These are phyloP conservation scores for Parus major DNA, from an alignment of 2,113 vertebrate genomes.

Conservation along the genomic window DNA sequence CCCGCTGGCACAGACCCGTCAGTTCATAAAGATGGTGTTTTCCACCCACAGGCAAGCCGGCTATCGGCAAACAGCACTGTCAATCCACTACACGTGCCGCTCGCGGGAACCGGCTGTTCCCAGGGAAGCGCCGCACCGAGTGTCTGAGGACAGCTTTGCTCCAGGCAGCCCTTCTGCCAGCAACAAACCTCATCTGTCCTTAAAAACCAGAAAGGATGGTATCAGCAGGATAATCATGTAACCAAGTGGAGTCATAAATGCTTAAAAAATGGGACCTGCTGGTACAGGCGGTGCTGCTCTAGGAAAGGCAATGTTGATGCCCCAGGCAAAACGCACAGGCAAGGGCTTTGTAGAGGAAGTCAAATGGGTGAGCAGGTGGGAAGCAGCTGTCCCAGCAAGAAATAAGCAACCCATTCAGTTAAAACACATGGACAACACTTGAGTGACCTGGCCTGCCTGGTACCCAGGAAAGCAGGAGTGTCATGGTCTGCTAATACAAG, in stretches of 20 bases:
- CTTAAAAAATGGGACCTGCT: background rate
- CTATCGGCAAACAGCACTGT: background rate
- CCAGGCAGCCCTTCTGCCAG: background rate
- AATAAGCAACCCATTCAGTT: background rate
- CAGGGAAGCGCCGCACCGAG: fast-evolving
- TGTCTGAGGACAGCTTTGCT: background rate
- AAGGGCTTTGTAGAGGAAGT: background rate
- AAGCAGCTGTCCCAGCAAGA: background rate
- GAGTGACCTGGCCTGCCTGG: background rate
- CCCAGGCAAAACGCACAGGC: background rate
- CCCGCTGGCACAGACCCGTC: background rate
- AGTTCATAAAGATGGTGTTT: background rate
- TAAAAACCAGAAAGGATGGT: background rate
- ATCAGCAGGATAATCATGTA: background rate
- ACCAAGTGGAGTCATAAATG: fast-evolving
- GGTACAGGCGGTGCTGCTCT: fast-evolving
- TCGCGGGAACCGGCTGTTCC: background rate
- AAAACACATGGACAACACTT: background rate
- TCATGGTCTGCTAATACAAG: too few species aligned
- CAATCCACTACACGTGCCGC: background rate
- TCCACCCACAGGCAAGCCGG: background rate
- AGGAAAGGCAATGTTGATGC: background rate
- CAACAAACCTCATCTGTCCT: background rate
- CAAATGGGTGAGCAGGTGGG: background rate
- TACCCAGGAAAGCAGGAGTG: background rate